Conservation (phyloP, 2,113 vertebrate species). For the Semnornis frantzii region DNA sequence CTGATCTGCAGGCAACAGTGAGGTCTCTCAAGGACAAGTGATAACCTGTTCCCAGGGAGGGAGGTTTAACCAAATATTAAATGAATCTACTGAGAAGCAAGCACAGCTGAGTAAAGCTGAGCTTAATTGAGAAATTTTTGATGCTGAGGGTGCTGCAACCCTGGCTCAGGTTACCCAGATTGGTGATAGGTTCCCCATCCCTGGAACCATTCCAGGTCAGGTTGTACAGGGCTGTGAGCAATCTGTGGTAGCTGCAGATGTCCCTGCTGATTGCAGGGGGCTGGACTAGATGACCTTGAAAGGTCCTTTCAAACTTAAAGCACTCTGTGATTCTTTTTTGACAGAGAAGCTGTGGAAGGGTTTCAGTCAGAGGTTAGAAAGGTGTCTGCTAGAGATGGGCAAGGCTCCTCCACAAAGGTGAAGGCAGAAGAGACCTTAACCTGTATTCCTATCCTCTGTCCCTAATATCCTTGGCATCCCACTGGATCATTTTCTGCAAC, state of each 20-base stretch:
- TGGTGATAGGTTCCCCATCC: not conserved
- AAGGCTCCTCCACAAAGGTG: not conserved
- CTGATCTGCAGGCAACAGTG: not conserved
- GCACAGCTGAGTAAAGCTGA: not conserved
- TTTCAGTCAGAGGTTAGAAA: not conserved
- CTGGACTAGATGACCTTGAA: not conserved
- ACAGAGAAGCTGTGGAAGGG: not conserved
- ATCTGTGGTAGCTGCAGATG: not conserved
- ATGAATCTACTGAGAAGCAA: not conserved
- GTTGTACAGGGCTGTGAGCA: not conserved
- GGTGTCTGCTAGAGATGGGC: not conserved
- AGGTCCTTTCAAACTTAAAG: not conserved
- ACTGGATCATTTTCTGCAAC: not conserved
- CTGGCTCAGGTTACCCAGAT: not conserved
- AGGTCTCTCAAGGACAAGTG: not conserved
- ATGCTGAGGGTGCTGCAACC: not conserved
- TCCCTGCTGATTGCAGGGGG: too few relatives aligned
- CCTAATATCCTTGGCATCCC: not conserved
- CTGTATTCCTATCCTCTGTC: not conserved
- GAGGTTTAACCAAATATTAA: not conserved
- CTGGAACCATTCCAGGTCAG: not conserved
- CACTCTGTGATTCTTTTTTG: not conserved
- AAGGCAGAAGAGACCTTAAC: not conserved
- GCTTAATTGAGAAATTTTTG: not conserved
- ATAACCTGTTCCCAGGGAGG: not conserved